Base-by-base conservation (phyloP, 2,113 vertebrate species). In the Trematomus loennbergii region DNA sequence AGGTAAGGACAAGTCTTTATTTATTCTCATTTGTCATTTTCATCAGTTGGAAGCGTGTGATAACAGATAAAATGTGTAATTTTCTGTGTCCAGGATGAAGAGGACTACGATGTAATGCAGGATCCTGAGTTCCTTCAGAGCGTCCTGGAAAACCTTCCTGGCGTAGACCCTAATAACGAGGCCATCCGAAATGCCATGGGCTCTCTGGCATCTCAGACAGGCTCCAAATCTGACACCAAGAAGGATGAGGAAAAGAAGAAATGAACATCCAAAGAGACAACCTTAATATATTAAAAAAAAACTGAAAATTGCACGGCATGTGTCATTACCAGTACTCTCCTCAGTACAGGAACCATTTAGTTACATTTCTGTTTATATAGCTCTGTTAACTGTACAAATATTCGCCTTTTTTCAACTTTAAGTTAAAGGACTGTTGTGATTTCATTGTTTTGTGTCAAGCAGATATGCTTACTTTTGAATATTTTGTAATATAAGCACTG, bases 161-260 rank as follows among this genome's bases (percentile, higher is more conserved):
- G 98, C 0, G 98, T 99, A 13, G 98, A 99, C 55, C 98, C 98
- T 79, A 98, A 98, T 94, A 99, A 99, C 0, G 98, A 99, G 93
- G 98, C 97, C 86, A 99, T 99, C 74, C 95, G 98, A n/a, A 99
- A 97, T 0, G 98, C 97, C 75, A 99, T 99, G 98, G 97, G 97
- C 2, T 99, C 98, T 0, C 90, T 99, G 90, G 95, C 96, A 1
- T 91, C 96, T 2, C 94, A 98, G 5, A 88, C 78, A 29, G 92
- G 93, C 18, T 77, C 91, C 16, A 97, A 97, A 82, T 96, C 79
- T 57, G 96, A 97, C 40, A 87, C 95, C 40, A 97, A 99, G 75
- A 96, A 95, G 43, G 96, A 97, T 9, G 96, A 97, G 50, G 97
- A 98, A 87, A 95, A 95, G 82, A 96, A 96, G 90, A 96, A 96